phyloP scores from a whole-genome alignment of 2,113 vertebrate species.

The Rhea pennata region DNA sequence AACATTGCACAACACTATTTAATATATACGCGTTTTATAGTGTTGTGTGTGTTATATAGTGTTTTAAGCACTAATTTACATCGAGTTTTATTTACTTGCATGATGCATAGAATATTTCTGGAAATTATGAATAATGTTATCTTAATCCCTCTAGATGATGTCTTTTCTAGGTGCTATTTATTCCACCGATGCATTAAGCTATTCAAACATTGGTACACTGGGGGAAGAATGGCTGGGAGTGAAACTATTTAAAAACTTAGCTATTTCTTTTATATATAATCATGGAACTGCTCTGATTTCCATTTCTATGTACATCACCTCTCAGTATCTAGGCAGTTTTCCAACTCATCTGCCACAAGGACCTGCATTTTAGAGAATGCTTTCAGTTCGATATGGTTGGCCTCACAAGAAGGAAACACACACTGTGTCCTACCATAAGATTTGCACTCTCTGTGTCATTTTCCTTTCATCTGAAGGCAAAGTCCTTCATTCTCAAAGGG shows the following conservation, averaged over 20 bases:
- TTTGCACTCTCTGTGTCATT: neutral
- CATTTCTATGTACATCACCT: neutral
- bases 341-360: neutral
- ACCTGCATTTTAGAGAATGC: neutral
- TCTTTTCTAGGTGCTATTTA: conserved; percentile 13
- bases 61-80: neutral
- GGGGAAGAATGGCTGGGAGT: neutral
- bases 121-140: neutral
- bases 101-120: neutral
- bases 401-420: neutral
- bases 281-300: neutral
- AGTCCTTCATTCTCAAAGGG: neutral
- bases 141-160: neutral
- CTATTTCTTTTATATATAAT: neutral
- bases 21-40: no score
- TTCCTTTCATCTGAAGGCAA: neutral
- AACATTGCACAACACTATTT: accelerated
- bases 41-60: no score
- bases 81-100: neutral
- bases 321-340: conserved; percentile 40
- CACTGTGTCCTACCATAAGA: neutral
- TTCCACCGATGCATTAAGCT: neutral
- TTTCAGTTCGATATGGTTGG: conserved; percentile 31
- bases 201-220: neutral
- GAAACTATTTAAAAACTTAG: conserved; percentile 13